Conservation (phyloP, 2,888 invertebrate species). For the Oxycera nigricornis region DNA sequence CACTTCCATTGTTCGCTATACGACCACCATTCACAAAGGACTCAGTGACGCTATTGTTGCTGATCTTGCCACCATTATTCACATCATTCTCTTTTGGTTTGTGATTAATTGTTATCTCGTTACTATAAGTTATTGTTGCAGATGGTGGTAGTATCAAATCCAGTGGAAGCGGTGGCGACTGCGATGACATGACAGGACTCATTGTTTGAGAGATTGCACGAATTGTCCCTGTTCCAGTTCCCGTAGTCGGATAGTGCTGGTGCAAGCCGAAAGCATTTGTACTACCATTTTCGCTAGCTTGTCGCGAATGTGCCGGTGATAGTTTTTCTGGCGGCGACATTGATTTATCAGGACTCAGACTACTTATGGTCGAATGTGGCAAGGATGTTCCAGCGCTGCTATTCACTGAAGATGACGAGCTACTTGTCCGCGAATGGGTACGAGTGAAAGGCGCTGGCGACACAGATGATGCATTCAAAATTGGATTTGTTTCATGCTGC, state of each 20-base stretch:
- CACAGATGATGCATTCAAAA: slow-evolving; percentile 52
- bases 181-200: slow-evolving; percentile 41
- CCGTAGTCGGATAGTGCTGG: neutral
- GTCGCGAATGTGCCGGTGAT: slow-evolving; percentile 48
- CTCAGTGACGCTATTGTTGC: slow-evolving; percentile 4
- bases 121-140: slow-evolving; percentile 48
- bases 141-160: slow-evolving; percentile 45
- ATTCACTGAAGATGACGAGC: slow-evolving; percentile 53
- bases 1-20: slow-evolving; percentile 54
- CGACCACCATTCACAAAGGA: slow-evolving; percentile 9
- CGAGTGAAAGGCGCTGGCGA: slow-evolving; percentile 45
- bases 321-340: slow-evolving; percentile 45
- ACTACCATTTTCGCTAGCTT: slow-evolving; percentile 47
- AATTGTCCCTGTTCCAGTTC: slow-evolving; percentile 51
- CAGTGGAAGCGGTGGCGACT: slow-evolving; percentile 52
- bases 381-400: slow-evolving; percentile 38
- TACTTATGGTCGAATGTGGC: slow-evolving; percentile 37
- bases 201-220: slow-evolving; percentile 32
- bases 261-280: slow-evolving; percentile 22
- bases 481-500: slow-evolving; percentile 53
- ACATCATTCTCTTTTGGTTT: slow-evolving; percentile 59
- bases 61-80: slow-evolving; percentile 49
- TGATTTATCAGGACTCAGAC: slow-evolving; percentile 47
- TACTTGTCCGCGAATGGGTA: slow-evolving; percentile 58
- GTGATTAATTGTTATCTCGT: slow-evolving; percentile 50